Evolutionary conservation across 2,888 invertebrate species (phyloP).

Genomic region (Iphiclides podalirius): DNA sequence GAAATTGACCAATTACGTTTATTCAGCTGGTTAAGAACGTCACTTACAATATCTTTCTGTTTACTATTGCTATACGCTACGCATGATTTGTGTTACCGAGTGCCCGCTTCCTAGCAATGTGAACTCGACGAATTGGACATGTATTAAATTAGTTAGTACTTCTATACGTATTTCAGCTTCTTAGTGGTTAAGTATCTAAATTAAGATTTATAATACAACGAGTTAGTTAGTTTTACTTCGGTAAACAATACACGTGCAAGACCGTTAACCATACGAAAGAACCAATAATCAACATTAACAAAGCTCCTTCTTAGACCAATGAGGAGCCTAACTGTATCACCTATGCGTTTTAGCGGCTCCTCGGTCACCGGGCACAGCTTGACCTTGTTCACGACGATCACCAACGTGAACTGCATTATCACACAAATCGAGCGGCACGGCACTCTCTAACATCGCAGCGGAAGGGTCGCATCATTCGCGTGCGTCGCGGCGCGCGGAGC

Average conservation of each 20-base stretch:
- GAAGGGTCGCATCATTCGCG: constrained; percentile 5
- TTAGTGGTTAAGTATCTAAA: too few relatives aligned
- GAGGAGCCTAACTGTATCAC: too few relatives aligned
- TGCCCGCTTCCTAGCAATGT: constrained; percentile 18
- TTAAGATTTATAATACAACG: too few relatives aligned
- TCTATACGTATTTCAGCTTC: too few relatives aligned
- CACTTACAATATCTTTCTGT: constrained; percentile 66
- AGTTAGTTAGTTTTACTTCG: too few relatives aligned
- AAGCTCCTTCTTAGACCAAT: too few relatives aligned
- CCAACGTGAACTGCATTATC: constrained; percentile 75
- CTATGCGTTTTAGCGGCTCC: constrained; percentile 61
- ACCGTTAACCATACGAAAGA: too few relatives aligned
- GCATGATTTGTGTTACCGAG: constrained; percentile 13
- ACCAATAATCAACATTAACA: too few relatives aligned
- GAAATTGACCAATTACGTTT: constrained; percentile 75
- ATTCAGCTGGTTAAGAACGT: constrained; percentile 73
- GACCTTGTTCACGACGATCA: constrained; percentile 73
- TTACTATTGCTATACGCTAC: constrained; percentile 50
- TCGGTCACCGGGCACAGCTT: constrained; percentile 66
- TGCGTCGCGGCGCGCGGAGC: not conserved
- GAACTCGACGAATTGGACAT: too few relatives aligned
- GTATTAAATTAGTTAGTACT: too few relatives aligned
- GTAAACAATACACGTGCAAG: too few relatives aligned
- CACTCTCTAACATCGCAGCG: constrained; percentile 57
- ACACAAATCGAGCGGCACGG: constrained; percentile 38